Evolutionary conservation across 2,888 invertebrate species (phyloP), one percentile per base, ranked within the genome.

Genomic region (Zelleria hepariella): DNA sequence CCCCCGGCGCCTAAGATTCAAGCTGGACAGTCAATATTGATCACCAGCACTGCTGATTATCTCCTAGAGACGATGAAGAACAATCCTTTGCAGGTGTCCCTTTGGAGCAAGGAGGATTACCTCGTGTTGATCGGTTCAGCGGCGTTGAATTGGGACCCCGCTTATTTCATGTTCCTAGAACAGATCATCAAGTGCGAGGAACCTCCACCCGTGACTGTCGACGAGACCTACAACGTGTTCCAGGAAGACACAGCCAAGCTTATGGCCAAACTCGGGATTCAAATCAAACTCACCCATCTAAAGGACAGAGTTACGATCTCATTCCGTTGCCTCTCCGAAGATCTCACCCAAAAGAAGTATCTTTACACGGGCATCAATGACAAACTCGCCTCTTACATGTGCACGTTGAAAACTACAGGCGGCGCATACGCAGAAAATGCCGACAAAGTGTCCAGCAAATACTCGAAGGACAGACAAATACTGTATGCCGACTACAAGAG

Each of bases 361-460:
- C 68, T 88, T 2, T 88, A 88, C 58, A 87, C 86, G 1, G 88
- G 87, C 15, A 73, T 85, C 20, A 86, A 88, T 66, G 82, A 82
- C 0, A 86, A 83, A 75, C 77, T 74, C 0, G 86, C 86, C 0
- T 87, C 88, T 1, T 86, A 77, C 53, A 83, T 87, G 58, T 87
- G 87, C 61, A 87, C 82, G 2, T 68, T 85, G 69, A 87, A 87
- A 65, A 86, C 85, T 1, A 81, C 82, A 0, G 86, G 86, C 58
- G 79, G 82, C 69, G 68, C 70, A 48, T 86, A 79, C 52, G 72
- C 72, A 68, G 72, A 78, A 63, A 85, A 83, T 63, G 73, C 73
- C 59, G 79, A 80, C 61, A 84, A 83, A 64, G 70, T 85, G 42
- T 77, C 78, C 64, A 84, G 78, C 58, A 72, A 66, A 24, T 81